Conservation (phyloP, 2,888 invertebrate species). For the Dynastes maya region DNA sequence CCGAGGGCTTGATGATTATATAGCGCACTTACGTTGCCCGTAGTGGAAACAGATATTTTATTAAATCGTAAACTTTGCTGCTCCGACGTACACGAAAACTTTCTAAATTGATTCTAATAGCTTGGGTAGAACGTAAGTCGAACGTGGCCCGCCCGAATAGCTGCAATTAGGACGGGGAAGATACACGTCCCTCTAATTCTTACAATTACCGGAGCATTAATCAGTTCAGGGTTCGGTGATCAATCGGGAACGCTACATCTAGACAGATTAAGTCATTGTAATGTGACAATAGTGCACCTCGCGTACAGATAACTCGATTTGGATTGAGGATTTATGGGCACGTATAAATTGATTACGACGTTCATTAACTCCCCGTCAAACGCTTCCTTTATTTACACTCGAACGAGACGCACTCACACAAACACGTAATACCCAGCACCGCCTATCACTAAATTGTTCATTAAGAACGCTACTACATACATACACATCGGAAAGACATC, state of each 20-base stretch:
- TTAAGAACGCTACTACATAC: constrained; percentile 1
- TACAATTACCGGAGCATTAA: constrained; percentile 48
- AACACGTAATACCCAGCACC: not conserved
- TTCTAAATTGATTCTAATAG: constrained; percentile 34
- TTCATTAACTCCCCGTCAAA: constrained; percentile 51
- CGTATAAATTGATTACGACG: constrained; percentile 49
- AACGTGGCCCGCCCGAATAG: constrained; percentile 10
- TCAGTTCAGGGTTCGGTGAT: constrained; percentile 48
- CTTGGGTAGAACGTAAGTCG: not conserved
- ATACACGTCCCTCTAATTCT: constrained; percentile 48
- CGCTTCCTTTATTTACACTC: constrained; percentile 46
- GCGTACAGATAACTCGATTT: constrained; percentile 50
- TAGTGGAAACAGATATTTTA: not conserved
- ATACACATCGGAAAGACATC: constrained; percentile 13
- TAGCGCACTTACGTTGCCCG: not conserved
- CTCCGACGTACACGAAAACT: constrained; percentile 9
- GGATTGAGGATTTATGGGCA: constrained; percentile 52
- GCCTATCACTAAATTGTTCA: constrained; percentile 38
- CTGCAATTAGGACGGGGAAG: constrained; percentile 37
- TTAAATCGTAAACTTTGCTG: constrained; percentile 10
- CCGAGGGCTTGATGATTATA: not conserved
- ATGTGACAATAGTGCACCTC: constrained; percentile 50
- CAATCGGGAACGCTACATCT: constrained; percentile 48
- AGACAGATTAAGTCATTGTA: constrained; percentile 52
- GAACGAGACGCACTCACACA: constrained; percentile 16